Conservation (phyloP, 1,140 invertebrate species). For the Drosophila jambulina region DNA sequence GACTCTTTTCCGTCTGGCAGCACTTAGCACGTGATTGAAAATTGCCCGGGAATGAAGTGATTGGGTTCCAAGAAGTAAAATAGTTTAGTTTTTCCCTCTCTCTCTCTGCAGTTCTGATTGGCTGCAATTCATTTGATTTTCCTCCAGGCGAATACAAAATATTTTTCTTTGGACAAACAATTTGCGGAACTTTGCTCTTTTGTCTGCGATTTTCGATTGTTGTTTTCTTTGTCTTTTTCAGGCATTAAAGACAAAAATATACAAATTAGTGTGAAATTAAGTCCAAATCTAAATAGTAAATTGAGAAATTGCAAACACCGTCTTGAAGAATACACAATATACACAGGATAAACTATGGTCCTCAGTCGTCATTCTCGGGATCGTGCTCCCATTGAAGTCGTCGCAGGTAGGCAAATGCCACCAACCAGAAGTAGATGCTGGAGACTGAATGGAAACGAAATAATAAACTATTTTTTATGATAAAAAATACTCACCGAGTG, state of each 20-base stretch:
- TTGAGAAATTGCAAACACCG: constrained; percentile 23
- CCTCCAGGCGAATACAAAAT: constrained; percentile 30
- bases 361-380: constrained; percentile 19
- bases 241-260: constrained; percentile 75
- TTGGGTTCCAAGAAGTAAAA: constrained; percentile 48
- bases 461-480: not conserved
- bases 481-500: constrained; percentile 13
- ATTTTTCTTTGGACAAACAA: constrained; percentile 46
- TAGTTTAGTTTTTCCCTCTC: constrained; percentile 11
- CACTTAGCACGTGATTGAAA: constrained; percentile 83
- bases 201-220: constrained; percentile 28
- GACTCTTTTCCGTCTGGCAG: constrained; percentile 67
- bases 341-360: constrained; percentile 16
- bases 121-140: constrained; percentile 56
- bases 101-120: constrained; percentile 42
- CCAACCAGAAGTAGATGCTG: constrained; percentile 41
- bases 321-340: constrained; percentile 7
- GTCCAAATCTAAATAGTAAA: constrained; percentile 40
- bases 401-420: constrained; percentile 36
- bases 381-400: constrained; percentile 34
- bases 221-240: constrained; percentile 61
- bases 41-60: constrained; percentile 77
- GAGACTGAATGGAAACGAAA: constrained; percentile 10
- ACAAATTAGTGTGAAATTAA: constrained; percentile 81
- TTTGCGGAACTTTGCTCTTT: constrained; percentile 51